Evolutionary conservation across 1,140 invertebrate genomes (phyloP).

Genomic region (Psilanteris sp.): DNA sequence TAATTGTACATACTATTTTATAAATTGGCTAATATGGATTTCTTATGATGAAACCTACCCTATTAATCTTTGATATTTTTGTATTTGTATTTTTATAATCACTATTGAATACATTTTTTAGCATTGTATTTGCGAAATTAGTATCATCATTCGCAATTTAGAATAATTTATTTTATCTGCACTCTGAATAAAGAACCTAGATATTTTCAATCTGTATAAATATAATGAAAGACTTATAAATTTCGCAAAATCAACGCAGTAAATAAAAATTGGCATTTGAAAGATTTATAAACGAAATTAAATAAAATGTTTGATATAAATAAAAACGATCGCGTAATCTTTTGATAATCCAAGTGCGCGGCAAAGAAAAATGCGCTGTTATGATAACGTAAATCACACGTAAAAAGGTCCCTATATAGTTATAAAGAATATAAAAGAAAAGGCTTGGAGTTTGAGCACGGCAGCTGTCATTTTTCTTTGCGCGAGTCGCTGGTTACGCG

Average conservation of each 20-base stretch:
- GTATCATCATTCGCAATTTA: too few relatives aligned
- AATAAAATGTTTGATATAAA: conserved; percentile 15
- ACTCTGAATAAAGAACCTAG: too few relatives aligned
- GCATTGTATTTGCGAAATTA: too few relatives aligned
- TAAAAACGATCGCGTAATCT: conserved; percentile 34
- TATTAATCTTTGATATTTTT: too few relatives aligned
- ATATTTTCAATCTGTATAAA: too few relatives aligned
- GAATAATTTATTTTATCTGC: too few relatives aligned
- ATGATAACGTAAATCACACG: conserved; percentile 58
- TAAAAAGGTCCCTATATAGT: conserved; percentile 35
- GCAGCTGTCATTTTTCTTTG: conserved; percentile 48
- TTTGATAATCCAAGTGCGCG: conserved; percentile 39
- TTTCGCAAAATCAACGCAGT: conserved; percentile 5
- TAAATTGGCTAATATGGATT: too few relatives aligned
- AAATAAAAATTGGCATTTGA: conserved; percentile 32
- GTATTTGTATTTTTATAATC: too few relatives aligned
- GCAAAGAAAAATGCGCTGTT: conserved; percentile 41
- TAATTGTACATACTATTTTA: too few relatives aligned
- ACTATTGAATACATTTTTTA: too few relatives aligned
- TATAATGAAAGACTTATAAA: too few relatives aligned
- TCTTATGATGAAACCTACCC: too few relatives aligned
- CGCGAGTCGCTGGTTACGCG: conserved; percentile 43
- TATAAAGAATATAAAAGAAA: conserved; percentile 54
- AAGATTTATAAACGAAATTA: neutral
- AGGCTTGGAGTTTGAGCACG: conserved; percentile 22